Evolutionary conservation across 1,140 invertebrate genomes (phyloP), one percentile per base, ranked within the genome.

Genomic region (Venustaconcha ellipsiformis): DNA sequence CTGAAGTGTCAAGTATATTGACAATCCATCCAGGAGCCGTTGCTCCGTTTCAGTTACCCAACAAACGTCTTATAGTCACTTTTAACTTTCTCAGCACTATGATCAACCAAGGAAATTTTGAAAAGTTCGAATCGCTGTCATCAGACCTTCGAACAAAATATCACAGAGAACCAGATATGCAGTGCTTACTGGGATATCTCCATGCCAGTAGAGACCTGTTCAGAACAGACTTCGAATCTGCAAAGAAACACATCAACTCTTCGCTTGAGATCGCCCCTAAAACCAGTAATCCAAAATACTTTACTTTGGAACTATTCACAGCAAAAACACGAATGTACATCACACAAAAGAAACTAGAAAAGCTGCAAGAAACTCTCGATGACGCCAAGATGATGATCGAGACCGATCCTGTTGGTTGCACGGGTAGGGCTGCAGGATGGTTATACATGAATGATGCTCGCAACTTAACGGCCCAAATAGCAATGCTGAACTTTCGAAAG

Each of bases 401-500:
- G 18, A 73, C 80, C 14, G 72, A 80, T 57, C 80, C 80, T 1
- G 56, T 78, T 2, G 78, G 78, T 1, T 80, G 75, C 37, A 80
- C 80, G 6, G 80, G 80, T n/a, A 62, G 78, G n/a, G 80, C 78
- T 15, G 75, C 80, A 23, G 80, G 80, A 14, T 82, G 80, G 80
- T 57, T 82, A 8, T 82, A 80, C 64, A 70, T 82, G 55, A 82
- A 82, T 60, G 69, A 80, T n/a, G 80, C 72, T n/a, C 70, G 78
- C 14, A 73, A 78, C 65, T 73, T 57, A n/a, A 80, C 72, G 14
- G 64, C 76, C 64, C 75, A 76, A 71, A 76, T 82, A 1, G 30
- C 72, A 55, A 76, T 70, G 55, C 30, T 82, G 62, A 82, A 82
- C 77, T 70, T 80, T 63, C 48, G 67, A 23, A 78, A 70, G 23